Evolutionary conservation across 2,797 vertebrate genomes (phyloP), one percentile per base, ranked within the genome.

Genomic region (Pseudotriccus pelzelni): DNA sequence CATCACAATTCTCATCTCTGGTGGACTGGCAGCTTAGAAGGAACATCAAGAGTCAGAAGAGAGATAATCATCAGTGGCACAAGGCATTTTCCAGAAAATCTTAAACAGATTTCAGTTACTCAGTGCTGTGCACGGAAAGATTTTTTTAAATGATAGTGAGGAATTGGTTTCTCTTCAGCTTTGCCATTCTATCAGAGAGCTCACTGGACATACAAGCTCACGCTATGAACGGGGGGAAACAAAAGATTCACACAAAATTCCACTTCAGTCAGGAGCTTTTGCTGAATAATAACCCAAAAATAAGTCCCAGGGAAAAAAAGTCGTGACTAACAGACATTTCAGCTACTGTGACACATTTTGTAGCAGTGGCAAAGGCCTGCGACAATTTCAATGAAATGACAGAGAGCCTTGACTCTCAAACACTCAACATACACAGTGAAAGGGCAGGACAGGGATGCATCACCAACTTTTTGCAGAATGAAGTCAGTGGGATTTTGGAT

Each of bases 251-350:
- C 28, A 82, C 41, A 27, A 1, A 72, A 82, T 10, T 55, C 66
- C 66, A 37, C 36, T 72, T 86, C 19, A 82, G 78, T 66, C 72
- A 82, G 66, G 82, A 55, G 66, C 66, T 60, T 77, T 30, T 37
- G 47, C 77, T 77, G 73, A 87, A 91, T 77, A 91, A 49, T 17
- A 72, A 87, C 43, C 72, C 77, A 82, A 77, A 87, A 91, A 72
- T 66, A 91, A 87, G 59, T 55, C 84, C 72, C 72, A 27, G 59
- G 41, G 7, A 50, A 50, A 34, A 37, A 4, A 7, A 77, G 72
- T 82, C 46, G 32, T 77, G 78, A 91, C 78, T 82, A 60, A 60
- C 46, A 44, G 53, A 22, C 4, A 49, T 23, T 72, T 72, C 78
- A 68, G 78, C 21, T 58, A 27, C 30, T 66, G 53, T 64, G 76